phyloP scores from a whole-genome alignment of 92 coral and sea anemone genomes.

The Anthopleura xanthogrammica region DNA sequence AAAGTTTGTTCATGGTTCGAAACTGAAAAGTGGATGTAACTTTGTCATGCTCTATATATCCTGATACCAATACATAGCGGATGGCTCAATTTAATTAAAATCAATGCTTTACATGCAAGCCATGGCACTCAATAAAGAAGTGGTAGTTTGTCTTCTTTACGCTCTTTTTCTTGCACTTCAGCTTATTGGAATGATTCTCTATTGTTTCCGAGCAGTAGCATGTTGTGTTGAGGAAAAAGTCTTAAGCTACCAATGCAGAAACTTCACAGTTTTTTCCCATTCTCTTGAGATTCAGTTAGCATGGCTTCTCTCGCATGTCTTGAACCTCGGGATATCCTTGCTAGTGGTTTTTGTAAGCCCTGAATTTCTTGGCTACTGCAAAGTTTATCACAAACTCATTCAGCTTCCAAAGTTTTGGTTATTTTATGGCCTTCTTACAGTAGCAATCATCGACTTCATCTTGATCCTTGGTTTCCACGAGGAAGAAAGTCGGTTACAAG shows the following conservation, averaged over 20 bases:
- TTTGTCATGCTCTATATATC: too few relatives aligned
- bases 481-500: conserved; percentile 12
- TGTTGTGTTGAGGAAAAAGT: conserved; percentile 49
- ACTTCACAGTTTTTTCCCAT: conserved; percentile 32
- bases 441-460: conserved; percentile 25
- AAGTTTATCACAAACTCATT: conserved; percentile 19
- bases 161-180: conserved; percentile 29
- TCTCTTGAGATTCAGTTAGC: conserved; percentile 49
- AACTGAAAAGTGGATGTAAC: too few relatives aligned
- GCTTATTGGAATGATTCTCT: conserved; percentile 35
- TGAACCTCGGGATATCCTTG: conserved; percentile 5
- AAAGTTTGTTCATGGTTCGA: too few relatives aligned
- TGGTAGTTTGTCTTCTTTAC: background rate
- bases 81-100: background rate
- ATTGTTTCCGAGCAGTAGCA: conserved; percentile 34
- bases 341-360: conserved; percentile 22
- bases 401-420: conserved; percentile 52
- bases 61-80: too few relatives aligned
- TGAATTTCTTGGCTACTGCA: conserved; percentile 38
- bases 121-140: background rate
- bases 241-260: conserved; percentile 37
- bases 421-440: conserved; percentile 2
- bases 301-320: conserved; percentile 35
- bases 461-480: conserved; percentile 22
- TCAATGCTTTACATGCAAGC: background rate